Evolutionary conservation across 2,113 vertebrate genomes (phyloP).

Genomic region (Mustelus asterias): DNA sequence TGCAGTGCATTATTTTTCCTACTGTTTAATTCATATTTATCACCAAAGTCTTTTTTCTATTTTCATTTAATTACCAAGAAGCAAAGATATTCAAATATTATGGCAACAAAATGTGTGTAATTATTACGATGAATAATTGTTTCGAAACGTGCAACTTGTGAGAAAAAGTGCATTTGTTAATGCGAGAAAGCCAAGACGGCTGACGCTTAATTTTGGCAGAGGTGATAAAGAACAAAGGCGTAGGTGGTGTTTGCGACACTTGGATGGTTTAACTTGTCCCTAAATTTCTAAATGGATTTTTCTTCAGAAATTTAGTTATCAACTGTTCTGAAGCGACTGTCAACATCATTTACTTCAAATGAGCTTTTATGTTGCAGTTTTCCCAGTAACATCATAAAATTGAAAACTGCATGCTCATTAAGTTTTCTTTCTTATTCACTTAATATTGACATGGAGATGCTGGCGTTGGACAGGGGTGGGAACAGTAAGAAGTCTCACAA

Average conservation of each 20-base stretch:
- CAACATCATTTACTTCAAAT: not conserved
- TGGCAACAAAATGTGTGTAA: not conserved
- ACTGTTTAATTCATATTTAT: slow-evolving; percentile 5
- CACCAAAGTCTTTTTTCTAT: not conserved
- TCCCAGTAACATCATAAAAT: not conserved
- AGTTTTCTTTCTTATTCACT: not conserved
- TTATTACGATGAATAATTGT: not conserved
- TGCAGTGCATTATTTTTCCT: not conserved
- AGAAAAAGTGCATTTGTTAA: not conserved
- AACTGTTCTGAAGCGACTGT: not conserved
- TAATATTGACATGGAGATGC: not conserved
- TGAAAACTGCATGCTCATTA: not conserved
- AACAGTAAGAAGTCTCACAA: too few species aligned
- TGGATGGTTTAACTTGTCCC: not conserved
- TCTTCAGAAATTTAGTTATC: not conserved
- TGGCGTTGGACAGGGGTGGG: too few species aligned
- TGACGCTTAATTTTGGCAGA: not conserved
- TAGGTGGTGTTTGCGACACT: not conserved
- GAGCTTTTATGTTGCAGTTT: not conserved
- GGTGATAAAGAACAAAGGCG: not conserved
- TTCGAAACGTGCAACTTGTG: not conserved
- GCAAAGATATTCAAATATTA: slow-evolving; percentile 1
- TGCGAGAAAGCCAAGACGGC: not conserved
- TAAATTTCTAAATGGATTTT: not conserved
- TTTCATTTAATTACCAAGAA: not conserved